These are phyloP conservation scores for Daboia siamensis DNA, from an alignment of 2,113 vertebrate species.

Conservation along the genomic window DNA sequence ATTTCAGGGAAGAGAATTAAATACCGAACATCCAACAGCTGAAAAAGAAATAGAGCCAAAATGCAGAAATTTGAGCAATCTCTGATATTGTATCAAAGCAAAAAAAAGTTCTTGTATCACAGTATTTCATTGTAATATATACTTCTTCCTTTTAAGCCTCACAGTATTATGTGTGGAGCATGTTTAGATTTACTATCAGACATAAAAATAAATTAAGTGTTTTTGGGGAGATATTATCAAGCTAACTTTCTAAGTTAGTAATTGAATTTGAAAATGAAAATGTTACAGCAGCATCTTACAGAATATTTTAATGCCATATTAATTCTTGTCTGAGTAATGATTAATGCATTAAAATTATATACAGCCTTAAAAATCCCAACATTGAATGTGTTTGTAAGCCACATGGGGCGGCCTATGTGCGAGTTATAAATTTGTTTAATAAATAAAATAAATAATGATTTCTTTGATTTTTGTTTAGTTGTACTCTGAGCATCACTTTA, in stretches of 20 bases:
- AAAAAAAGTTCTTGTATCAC: neutral
- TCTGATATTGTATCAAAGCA: neutral
- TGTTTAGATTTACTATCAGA: slow-evolving; percentile 16
- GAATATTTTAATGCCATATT: neutral
- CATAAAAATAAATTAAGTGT: slow-evolving; percentile 31
- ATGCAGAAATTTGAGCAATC: neutral
- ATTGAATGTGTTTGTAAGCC: neutral
- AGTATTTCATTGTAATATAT: neutral
- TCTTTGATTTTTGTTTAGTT: slow-evolving; percentile 67
- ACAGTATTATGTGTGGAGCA: slow-evolving; percentile 5
- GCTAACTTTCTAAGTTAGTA: neutral
- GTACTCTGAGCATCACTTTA: slow-evolving; percentile 93
- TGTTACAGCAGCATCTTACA: neutral
- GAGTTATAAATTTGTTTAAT: neutral
- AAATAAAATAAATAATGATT: slow-evolving; percentile 14
- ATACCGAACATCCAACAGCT: neutral
- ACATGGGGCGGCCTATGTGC: neutral
- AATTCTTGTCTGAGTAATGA: neutral
- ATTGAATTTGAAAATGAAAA: neutral
- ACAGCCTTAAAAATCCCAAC: neutral
- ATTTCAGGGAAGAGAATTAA: neutral
- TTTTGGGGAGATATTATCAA: slow-evolving; percentile 24
- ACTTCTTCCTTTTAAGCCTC: slow-evolving; percentile 40
- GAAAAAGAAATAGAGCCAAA: neutral
- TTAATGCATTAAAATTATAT: neutral